phyloP scores from a whole-genome alignment of 2,113 vertebrate species.

The Cyprinodon tularosa region DNA sequence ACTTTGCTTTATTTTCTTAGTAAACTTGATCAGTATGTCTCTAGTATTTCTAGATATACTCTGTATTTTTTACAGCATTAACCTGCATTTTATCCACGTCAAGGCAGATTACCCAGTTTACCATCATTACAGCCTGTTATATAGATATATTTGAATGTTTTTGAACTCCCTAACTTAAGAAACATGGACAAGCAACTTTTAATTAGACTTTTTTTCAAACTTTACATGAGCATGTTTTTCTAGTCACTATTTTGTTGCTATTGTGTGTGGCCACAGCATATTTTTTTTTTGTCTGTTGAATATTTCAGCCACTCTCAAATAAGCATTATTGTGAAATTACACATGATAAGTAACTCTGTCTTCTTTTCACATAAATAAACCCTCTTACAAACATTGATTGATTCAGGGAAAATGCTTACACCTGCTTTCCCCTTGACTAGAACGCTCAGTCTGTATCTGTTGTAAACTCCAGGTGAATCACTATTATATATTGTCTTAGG shows the following conservation, averaged over 20 bases:
- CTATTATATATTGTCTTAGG: constrained; percentile 76
- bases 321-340: constrained; percentile 5
- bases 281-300: constrained; percentile 20
- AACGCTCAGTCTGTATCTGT: constrained; percentile 68
- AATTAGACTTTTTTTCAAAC: constrained; percentile 3
- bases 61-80: too few relatives aligned
- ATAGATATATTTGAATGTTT: too few relatives aligned
- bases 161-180: too few relatives aligned
- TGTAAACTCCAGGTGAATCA: constrained; percentile 71
- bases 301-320: constrained; percentile 14
- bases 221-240: neutral
- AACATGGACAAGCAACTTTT: too few relatives aligned
- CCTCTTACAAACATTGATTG: constrained; percentile 7
- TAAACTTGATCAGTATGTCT: too few relatives aligned
- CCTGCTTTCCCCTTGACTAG: constrained; percentile 74
- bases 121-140: too few relatives aligned
- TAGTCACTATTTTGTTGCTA: constrained; percentile 50
- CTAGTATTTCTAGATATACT: too few relatives aligned
- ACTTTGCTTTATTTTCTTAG: too few relatives aligned
- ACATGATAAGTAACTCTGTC: constrained; percentile 22
- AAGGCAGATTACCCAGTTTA: too few relatives aligned
- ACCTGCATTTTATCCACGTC: too few relatives aligned
- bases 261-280: constrained; percentile 6
- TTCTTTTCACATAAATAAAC: constrained; percentile 9
- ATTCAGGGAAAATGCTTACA: constrained; percentile 48